Evolutionary conservation across 2,888 invertebrate genomes (phyloP).

Genomic region (Plutella xylostella): DNA sequence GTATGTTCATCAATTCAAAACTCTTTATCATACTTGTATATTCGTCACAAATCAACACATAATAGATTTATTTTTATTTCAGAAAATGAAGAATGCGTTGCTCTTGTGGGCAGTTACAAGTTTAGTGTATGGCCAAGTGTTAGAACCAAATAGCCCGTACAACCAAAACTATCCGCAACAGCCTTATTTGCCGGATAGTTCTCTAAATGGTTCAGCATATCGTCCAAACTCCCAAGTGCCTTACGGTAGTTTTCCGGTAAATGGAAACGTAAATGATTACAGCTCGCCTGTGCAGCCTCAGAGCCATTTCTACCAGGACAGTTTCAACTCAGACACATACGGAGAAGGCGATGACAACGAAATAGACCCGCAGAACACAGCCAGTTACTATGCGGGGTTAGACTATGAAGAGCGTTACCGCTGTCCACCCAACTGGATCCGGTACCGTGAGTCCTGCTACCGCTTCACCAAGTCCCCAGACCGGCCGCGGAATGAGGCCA

Average conservation of each 20-base stretch:
- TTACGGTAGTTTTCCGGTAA: conserved; percentile 56
- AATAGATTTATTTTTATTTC: conserved; percentile 14
- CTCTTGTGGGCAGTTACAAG: conserved; percentile 36
- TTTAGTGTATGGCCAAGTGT: conserved; percentile 40
- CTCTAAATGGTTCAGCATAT: conserved; percentile 39
- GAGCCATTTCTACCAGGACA: conserved; percentile 54
- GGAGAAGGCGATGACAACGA: conserved; percentile 42
- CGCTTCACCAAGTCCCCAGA: conserved; percentile 90
- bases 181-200: conserved; percentile 31
- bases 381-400: conserved; percentile 49
- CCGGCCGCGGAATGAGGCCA: conserved; percentile 83
- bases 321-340: conserved; percentile 40
- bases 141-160: conserved; percentile 31
- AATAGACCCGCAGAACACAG: conserved; percentile 47
- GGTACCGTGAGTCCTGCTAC: conserved; percentile 85
- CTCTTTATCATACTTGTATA: too few species aligned
- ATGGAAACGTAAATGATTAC: conserved; percentile 47
- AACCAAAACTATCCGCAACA: conserved; percentile 38
- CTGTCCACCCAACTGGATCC: conserved; percentile 92
- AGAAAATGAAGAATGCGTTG: conserved; percentile 44
- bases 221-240: conserved; percentile 47
- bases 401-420: conserved; percentile 55
- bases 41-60: too few species aligned
- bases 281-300: conserved; percentile 37
- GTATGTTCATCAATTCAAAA: too few species aligned